Percentiles rank a stretch among this genome's conserved stretches.
phyloP scores from a whole-genome alignment of 2,113 vertebrate species.

The Semnopithecus entellus region DNA sequence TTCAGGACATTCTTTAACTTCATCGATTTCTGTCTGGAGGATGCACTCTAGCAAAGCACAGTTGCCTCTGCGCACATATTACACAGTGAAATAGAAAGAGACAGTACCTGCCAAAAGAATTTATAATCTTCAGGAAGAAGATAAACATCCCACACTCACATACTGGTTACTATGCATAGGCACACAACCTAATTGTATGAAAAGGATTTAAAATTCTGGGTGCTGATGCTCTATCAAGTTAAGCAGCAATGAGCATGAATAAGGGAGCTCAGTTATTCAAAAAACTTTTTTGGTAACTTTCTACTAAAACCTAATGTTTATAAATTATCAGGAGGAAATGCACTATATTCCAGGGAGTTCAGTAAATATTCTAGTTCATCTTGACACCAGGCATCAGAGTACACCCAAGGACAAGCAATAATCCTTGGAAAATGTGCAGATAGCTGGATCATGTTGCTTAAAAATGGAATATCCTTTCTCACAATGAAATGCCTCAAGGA shows the following conservation, averaged over 20 bases:
- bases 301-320: conserved; percentile 34
- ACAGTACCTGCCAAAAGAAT: conserved; percentile 64
- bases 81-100: conserved; percentile 69
- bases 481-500: neutral
- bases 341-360: neutral
- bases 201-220: conserved; percentile 64
- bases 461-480: conserved; percentile 20
- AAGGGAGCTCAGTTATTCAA: neutral
- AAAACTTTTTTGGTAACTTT: conserved; percentile 31
- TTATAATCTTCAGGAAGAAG: conserved; percentile 45
- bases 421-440: conserved; percentile 1
- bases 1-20: conserved; percentile 19
- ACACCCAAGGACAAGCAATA: neutral
- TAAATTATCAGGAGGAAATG: conserved; percentile 13
- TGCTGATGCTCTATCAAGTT: neutral
- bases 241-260: conserved; percentile 6
- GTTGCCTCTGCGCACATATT: conserved; percentile 66
- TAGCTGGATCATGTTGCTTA: neutral
- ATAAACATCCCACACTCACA: conserved; percentile 46
- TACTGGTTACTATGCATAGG: conserved; percentile 48
- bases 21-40: conserved; percentile 50
- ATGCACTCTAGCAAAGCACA: conserved; percentile 33
- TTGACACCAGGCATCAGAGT: neutral
- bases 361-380: neutral
- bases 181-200: conserved; percentile 25